Percentiles rank a stretch among this genome's conserved stretches.
phyloP scores from a whole-genome alignment of 2,888 invertebrate species.

The Drosophila paracracens region DNA sequence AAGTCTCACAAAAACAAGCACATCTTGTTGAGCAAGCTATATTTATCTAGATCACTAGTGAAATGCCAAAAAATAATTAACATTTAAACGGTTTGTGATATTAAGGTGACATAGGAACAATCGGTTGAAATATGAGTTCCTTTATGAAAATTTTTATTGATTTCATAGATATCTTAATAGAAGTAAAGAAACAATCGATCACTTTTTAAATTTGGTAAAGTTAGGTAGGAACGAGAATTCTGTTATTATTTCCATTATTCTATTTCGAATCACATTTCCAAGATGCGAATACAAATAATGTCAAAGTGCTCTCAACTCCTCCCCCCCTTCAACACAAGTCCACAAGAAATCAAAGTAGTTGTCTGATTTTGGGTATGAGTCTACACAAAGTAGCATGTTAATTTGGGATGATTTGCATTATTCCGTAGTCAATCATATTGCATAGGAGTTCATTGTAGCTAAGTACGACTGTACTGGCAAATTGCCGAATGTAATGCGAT shows the following conservation, averaged over 20 bases:
- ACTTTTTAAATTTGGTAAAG: background rate
- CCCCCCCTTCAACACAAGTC: background rate
- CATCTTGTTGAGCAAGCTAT: background rate
- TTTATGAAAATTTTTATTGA: background rate
- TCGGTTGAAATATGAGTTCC: background rate
- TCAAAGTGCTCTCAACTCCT: background rate
- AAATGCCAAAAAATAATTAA: background rate
- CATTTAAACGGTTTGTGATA: background rate
- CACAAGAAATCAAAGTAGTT: background rate
- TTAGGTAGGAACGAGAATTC: background rate
- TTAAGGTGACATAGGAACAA: background rate
- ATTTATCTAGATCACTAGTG: background rate
- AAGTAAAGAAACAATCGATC: background rate
- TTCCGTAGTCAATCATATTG: too few relatives aligned
- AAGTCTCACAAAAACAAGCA: background rate
- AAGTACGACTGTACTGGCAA: conserved; percentile 32
- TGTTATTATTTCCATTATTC: background rate
- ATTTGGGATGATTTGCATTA: conserved; percentile 3
- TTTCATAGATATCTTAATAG: background rate
- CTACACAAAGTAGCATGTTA: background rate
- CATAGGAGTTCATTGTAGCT: background rate
- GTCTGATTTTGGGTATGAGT: background rate
- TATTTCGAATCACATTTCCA: background rate
- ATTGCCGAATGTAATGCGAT: conserved; percentile 75
- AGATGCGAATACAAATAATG: background rate